phyloP scores from a whole-genome alignment of 2,113 vertebrate genomes.

The Sinocyclocheilus maitianheensis region DNA sequence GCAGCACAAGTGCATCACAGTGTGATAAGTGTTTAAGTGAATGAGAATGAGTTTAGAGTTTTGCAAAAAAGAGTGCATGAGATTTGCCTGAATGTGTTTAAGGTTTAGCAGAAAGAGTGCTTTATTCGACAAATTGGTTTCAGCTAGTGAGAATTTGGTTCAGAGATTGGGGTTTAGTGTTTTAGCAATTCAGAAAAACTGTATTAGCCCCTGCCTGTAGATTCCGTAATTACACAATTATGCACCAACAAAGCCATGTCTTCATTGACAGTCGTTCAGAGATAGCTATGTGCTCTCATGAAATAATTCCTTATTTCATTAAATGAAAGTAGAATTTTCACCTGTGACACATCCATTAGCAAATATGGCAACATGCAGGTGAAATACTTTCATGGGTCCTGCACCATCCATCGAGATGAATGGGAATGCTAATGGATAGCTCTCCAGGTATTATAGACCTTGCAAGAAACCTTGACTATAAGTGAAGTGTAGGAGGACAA shows the following conservation, averaged over 20 bases:
- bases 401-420: neutral
- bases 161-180: too few species aligned
- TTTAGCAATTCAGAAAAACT: too few species aligned
- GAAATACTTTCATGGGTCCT: neutral
- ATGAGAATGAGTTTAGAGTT: too few species aligned
- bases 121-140: too few species aligned
- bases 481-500: constrained; percentile 44
- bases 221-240: neutral
- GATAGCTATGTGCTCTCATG: too few species aligned
- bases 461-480: constrained; percentile 51
- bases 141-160: too few species aligned
- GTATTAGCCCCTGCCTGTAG: neutral
- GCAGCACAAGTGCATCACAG: too few species aligned
- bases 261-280: neutral
- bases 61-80: too few species aligned
- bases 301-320: neutral
- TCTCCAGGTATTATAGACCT: constrained; percentile 4
- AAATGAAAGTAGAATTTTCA: neutral
- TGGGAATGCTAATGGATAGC: neutral
- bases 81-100: too few species aligned
- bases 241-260: neutral
- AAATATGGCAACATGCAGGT: neutral
- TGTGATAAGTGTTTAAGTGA: too few species aligned
- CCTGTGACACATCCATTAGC: neutral
- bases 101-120: too few species aligned